Base-by-base conservation (phyloP, 2,113 vertebrate species). In the Pomatostomus ruficeps region DNA sequence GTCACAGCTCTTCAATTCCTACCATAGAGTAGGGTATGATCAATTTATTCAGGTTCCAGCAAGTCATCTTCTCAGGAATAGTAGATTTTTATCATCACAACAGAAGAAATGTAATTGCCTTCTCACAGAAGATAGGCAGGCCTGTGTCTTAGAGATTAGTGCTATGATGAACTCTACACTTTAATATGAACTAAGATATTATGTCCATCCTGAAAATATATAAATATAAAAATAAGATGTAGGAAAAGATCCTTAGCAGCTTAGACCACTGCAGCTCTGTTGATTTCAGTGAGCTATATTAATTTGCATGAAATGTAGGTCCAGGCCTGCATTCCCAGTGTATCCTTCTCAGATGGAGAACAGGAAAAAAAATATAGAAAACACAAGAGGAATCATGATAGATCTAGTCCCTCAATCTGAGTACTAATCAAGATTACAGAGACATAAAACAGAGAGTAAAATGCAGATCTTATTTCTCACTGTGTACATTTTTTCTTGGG, bases 71-170 rank as follows among this genome's bases (percentile, higher is more conserved):
- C 88, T 49, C 10, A 68, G 62, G 88, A 95, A 93, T 42, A 93
- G 82, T 24, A 85, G 95, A 87, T 91, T 84, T 89, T 75, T 96
- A 85, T 96, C 75, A 70, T 42, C 87, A 49, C 58, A 59, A 80
- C 48, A 57, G 71, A 94, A 92, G 42, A 95, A 90, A 95, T 91
- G 78, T 54, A 93, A 86, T 94, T 86, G 80, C 85, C 92, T 93
- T 94, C 79, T 83, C 58, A 33, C 24, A 74, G 63, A 80, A 80
- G 62, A 88, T 81, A 88, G 72, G 55, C 58, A 85, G 35, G 54
- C 19, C 81, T 93, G 86, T 79, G 77, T 93, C 79, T 95, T 80
- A 73, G 86, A 89, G 86, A 84, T 95, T 90, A 90, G 49, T 85
- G 48, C 38, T 91, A 33, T 84, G 81, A 91, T 95, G 61, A 95